These are phyloP conservation scores for Xiphorhynchus erythropygius DNA, from an alignment of 2,797 vertebrate species.

Conservation along the genomic window DNA sequence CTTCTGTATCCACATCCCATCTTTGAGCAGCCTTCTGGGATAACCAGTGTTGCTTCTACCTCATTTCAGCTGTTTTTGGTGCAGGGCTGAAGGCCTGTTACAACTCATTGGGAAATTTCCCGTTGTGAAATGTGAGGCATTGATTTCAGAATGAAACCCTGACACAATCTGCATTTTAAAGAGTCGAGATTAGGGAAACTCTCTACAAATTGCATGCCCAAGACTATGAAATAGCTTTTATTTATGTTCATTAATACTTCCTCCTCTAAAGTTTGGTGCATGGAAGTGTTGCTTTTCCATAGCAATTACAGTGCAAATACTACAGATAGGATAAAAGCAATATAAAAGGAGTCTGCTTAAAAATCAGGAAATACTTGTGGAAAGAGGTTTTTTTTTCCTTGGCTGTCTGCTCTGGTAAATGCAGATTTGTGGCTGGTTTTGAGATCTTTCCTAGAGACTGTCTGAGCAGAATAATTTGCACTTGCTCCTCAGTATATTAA, in stretches of 20 bases:
- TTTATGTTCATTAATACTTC: neutral
- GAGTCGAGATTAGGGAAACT: neutral
- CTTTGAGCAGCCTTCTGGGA: neutral
- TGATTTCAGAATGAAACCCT: neutral
- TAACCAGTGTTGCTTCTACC: neutral
- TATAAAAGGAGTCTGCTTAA: neutral
- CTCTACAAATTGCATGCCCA: neutral
- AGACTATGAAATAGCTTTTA: neutral
- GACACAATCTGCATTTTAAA: neutral
- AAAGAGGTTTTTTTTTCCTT: neutral
- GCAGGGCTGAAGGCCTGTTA: neutral
- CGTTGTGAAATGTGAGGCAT: neutral
- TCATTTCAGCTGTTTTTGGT: neutral
- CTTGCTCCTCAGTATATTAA: neutral
- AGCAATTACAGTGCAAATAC: neutral
- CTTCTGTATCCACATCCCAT: neutral
- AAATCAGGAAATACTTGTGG: neutral
- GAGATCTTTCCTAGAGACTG: neutral
- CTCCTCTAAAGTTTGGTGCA: neutral
- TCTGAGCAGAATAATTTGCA: neutral
- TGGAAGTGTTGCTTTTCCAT: neutral
- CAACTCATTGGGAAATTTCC: neutral
- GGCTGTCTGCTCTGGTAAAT: neutral
- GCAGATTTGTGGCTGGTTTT: neutral
- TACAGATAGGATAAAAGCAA: neutral